Evolutionary conservation across 2,888 invertebrate species (phyloP), one percentile per base, ranked within the genome.

Genomic region (Dexiosoma caninum): DNA sequence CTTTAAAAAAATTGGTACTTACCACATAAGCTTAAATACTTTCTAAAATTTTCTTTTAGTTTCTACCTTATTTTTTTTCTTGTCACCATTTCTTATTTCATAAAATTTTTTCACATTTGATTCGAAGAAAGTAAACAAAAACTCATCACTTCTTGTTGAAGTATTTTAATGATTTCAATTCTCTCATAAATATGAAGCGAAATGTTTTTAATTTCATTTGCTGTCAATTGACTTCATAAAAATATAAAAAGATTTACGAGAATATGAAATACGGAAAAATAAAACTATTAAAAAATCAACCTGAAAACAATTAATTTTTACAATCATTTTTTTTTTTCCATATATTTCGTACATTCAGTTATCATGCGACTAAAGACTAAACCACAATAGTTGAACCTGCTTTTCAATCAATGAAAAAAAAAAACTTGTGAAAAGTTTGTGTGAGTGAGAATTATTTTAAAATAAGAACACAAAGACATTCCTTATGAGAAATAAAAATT

Each of bases 401-500:
- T 12, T 51, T 51, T 51, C 14, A 66, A 37, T 49, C 30, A 21
- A 21, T 23, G 27, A 9, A 2, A 23, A 59, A 53, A 32, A 16
- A 19, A 16, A 8, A 44, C 7, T 12, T 32, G 10, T 12, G 12
- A 35, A 55, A 19, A 12, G 0, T 30, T 40, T 44, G 12, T 32
- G 14, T 46, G 32, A 37, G 14, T 46, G 32, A 37, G 59, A 59
- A 70, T 46, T n/a, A 46, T 44, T 46, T 16, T 35, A 35, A 49
- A 66, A 57, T 14, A 37, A 35, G 46, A 64, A 46, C n/a, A 23
- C 53, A 35, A 30, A 74, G 57, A n/a, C n/a, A 66, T 49, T 57
- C 23, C 49, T 51, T n/a, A 19, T 12, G 16, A 51, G 40, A 66
- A 60, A 49, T 37, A 7, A 37, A 46, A 9, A 67, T 44, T 27